Evolutionary conservation across 1,140 invertebrate species (phyloP), one percentile per base, ranked within the genome.

Genomic region (Limonius californicus): DNA sequence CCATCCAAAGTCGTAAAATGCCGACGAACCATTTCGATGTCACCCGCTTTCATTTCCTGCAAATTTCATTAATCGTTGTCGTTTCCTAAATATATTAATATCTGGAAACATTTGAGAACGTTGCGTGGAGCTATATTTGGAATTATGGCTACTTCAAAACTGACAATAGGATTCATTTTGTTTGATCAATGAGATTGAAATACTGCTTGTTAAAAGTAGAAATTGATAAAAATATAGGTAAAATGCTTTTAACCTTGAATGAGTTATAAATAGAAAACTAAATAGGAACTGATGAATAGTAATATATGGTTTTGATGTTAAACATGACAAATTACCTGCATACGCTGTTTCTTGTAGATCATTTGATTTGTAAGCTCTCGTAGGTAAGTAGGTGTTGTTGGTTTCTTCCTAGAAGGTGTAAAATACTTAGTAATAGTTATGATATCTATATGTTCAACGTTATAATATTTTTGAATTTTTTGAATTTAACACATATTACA

Each of bases 1-100:
- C 78, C 81, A 62, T 79, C 79, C 86, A 86, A 87, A 1, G 86
- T 85, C 66, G 83, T 79, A 72, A 87, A 86, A 70, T 89, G 87
- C 47, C 76, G 78, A 16, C 76, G 75, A 35, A 80, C 80, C 61
- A 77, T 82, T 70, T 84, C 83, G 1, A 81, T 78, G 43, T 87
- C 86, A 61, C 81, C 78, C 18, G 79, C 79, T 35, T 79, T 77
- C 14, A 71, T 72, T 66, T 79, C 79, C 81, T 82, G 59, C 23
- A 58, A 64, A 54, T 68, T 61, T 68, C 56, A 67, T 54, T 60
- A 32, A 18, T 43, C 30, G 4, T 50, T 14, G 11, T 19, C 58
- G 21, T 32, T 15, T 15, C 12, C 14, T 15, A 11, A 18, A 35
- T 42, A 42, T 11, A 9, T 54, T 54, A n/a, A 55, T 53, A 20